phyloP scores from a whole-genome alignment of 2,113 vertebrate species.

The Falco punctatus region DNA sequence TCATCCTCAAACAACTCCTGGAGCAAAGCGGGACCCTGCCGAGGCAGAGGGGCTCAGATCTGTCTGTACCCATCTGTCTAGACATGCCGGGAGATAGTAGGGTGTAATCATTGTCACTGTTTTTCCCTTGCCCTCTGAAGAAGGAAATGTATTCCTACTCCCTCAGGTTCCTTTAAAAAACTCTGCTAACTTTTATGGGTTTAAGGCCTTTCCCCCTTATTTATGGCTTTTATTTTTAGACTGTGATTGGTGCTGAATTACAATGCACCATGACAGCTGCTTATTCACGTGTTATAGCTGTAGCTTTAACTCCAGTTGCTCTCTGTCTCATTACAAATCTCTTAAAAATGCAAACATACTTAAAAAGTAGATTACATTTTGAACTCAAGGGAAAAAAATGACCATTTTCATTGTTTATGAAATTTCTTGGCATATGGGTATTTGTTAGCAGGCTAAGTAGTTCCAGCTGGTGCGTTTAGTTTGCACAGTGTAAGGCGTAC shows the following conservation, averaged over 20 bases:
- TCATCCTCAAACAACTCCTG: not conserved
- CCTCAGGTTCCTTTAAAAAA: not conserved
- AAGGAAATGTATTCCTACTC: not conserved
- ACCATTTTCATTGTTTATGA: conserved; percentile 33
- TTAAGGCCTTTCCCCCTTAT: not conserved
- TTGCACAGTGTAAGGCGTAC: not conserved
- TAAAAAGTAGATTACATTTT: conserved; percentile 27
- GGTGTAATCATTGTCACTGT: not conserved
- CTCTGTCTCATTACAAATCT: conserved; percentile 27
- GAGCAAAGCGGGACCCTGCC: not conserved
- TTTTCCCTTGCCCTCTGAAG: not conserved
- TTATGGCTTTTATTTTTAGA: conserved; percentile 34
- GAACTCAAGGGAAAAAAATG: not conserved
- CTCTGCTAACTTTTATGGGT: not conserved
- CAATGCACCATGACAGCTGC: not conserved
- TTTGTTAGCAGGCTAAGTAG: conserved; percentile 27
- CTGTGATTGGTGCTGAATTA: conserved; percentile 2
- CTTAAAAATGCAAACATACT: not conserved
- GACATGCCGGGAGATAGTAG: not conserved
- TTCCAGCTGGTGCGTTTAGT: conserved; percentile 37
- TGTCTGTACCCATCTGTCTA: not conserved
- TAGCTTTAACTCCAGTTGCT: conserved; percentile 34
- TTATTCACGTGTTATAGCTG: conserved; percentile 20
- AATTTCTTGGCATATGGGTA: conserved; percentile 17
- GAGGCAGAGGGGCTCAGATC: not conserved